A percentile compares a stretch with the other conserved stretches of the same genome.
These are phyloP conservation scores for Diorhabda carinulata DNA, from an alignment of 1,140 invertebrate genomes.

Conservation along the genomic window DNA sequence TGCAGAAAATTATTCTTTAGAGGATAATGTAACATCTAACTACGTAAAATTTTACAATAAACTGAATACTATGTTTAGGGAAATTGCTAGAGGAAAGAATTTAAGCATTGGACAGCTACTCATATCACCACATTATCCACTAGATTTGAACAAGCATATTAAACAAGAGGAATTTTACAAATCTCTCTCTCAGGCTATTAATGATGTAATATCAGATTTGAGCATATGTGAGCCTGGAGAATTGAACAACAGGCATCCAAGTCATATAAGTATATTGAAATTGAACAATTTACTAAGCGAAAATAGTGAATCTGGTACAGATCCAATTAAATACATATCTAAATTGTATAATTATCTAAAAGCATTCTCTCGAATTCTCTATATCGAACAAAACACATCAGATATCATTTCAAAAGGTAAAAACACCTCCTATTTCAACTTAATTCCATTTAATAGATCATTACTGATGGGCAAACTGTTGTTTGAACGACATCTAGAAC, in stretches of 20 bases:
- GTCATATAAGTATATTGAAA: slow-evolving; percentile 33
- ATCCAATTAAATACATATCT: slow-evolving; percentile 40
- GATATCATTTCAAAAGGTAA: slow-evolving; percentile 47
- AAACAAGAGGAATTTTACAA: slow-evolving; percentile 29
- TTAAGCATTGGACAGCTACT: slow-evolving; percentile 30
- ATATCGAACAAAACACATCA: slow-evolving; percentile 46
- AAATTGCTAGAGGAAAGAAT: slow-evolving; percentile 23
- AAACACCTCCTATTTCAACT: slow-evolving; percentile 40
- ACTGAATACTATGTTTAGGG: slow-evolving; percentile 26
- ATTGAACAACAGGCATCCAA: slow-evolving; percentile 37
- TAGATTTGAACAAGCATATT: slow-evolving; percentile 29
- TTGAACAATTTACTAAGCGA: slow-evolving; percentile 29
- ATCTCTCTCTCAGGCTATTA: slow-evolving; percentile 26
- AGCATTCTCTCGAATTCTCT: slow-evolving; percentile 46
- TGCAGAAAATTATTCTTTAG: slow-evolving; percentile 25
- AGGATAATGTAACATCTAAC: slow-evolving; percentile 16
- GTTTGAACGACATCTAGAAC: slow-evolving; percentile 53
- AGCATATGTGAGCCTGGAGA: slow-evolving; percentile 24
- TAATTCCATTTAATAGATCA: slow-evolving; percentile 46
- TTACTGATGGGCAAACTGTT: slow-evolving; percentile 55
- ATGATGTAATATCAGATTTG: slow-evolving; percentile 28
- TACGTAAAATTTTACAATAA: slow-evolving; percentile 34
- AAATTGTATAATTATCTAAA: slow-evolving; percentile 49
- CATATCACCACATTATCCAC: slow-evolving; percentile 23
- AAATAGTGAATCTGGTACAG: slow-evolving; percentile 6